Percentiles rank a stretch among this genome's conserved stretches.
phyloP scores from a whole-genome alignment of 2,888 invertebrate genomes.

The Phorcus lineatus region DNA sequence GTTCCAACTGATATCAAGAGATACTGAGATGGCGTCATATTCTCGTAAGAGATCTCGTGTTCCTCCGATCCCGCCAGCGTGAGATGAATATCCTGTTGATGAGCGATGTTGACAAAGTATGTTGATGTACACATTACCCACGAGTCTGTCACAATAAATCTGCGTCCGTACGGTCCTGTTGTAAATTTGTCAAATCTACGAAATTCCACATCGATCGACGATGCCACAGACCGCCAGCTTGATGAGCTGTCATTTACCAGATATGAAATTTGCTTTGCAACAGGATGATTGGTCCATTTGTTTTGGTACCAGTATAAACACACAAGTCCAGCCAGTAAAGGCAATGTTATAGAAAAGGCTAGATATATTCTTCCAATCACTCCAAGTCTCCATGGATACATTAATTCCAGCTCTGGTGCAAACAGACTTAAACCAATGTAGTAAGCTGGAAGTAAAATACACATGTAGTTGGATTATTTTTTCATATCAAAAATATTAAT shows the following conservation, averaged over 20 bases:
- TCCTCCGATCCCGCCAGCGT: constrained; percentile 83
- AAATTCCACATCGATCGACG: constrained; percentile 85
- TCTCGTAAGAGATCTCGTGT: constrained; percentile 80
- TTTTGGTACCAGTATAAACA: constrained; percentile 83
- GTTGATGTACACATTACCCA: constrained; percentile 91
- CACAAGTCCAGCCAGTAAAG: constrained; percentile 77
- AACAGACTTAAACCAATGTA: constrained; percentile 61
- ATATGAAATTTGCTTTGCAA: constrained; percentile 80
- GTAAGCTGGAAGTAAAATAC: constrained; percentile 62
- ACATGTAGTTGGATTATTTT: no score
- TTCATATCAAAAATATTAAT: no score
- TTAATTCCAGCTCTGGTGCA: constrained; percentile 55
- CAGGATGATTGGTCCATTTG: constrained; percentile 85
- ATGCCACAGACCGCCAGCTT: constrained; percentile 84
- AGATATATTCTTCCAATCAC: constrained; percentile 60
- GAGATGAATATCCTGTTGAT: constrained; percentile 86
- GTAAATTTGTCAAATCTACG: constrained; percentile 78
- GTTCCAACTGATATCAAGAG: constrained; percentile 84
- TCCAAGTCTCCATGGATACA: constrained; percentile 47
- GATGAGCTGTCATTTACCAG: constrained; percentile 51
- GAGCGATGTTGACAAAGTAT: constrained; percentile 84
- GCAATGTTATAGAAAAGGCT: constrained; percentile 72
- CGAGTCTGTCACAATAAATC: constrained; percentile 82
- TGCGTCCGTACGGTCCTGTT: constrained; percentile 67
- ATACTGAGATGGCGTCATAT: constrained; percentile 86